Evolutionary conservation across 64 coral and sea anemone genomes (phyloP).

Genomic region (Catalaphyllia jardinei): DNA sequence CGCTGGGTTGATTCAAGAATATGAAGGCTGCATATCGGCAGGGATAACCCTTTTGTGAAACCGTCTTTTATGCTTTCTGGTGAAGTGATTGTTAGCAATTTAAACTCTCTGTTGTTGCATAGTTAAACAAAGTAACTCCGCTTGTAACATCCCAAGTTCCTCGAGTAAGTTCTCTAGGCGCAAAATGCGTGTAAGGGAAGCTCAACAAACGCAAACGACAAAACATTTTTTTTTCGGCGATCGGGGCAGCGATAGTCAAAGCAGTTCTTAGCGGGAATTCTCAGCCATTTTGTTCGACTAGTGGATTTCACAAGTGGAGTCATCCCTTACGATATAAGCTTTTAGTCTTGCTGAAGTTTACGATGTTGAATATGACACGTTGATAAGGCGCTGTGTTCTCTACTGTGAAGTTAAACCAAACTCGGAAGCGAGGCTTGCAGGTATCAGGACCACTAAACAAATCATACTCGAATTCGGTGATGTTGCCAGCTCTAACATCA

Average conservation of each 20-base stretch:
- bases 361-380: slow-evolving; percentile 95
- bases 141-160: slow-evolving; percentile 68
- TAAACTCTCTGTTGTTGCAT: slow-evolving; percentile 85
- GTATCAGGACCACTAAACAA: slow-evolving; percentile 96
- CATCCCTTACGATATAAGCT: slow-evolving; percentile 99
- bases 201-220: slow-evolving; percentile 99
- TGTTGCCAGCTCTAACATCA: slow-evolving; percentile 86
- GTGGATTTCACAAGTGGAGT: slow-evolving; percentile 94
- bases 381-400: slow-evolving; percentile 92
- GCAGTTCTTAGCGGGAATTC: slow-evolving; percentile 95
- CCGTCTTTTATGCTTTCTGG: slow-evolving; percentile 68
- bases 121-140: slow-evolving; percentile 80
- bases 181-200: slow-evolving; percentile 91
- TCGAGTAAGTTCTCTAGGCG: slow-evolving; percentile 87
- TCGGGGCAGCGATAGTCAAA: slow-evolving; percentile 99
- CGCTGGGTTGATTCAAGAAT: no score
- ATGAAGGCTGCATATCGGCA: no score
- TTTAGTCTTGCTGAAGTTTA: slow-evolving; percentile 99
- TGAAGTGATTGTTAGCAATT: slow-evolving; percentile 85
- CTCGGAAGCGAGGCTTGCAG: slow-evolving; percentile 90
- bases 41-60: slow-evolving; percentile 71
- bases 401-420: slow-evolving; percentile 99
- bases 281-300: slow-evolving; percentile 94
- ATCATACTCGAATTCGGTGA: slow-evolving; percentile 97
- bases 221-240: slow-evolving; percentile 94